phyloP scores from a whole-genome alignment of 1,140 invertebrate genomes.

The Lepidurus apus region DNA sequence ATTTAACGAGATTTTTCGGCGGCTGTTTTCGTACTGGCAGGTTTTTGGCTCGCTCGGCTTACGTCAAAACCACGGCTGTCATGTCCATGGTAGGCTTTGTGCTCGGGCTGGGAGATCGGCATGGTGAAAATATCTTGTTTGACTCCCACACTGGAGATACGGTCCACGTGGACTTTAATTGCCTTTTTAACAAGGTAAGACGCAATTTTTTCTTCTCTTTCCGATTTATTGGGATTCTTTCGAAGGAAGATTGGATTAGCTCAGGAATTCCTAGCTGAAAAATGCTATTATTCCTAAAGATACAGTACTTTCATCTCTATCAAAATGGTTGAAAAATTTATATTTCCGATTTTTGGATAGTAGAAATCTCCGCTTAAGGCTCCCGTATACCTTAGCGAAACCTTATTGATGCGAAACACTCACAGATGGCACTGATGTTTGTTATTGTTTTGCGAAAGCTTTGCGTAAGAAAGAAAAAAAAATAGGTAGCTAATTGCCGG shows the following conservation, averaged over 20 bases:
- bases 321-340: no score
- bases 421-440: no score
- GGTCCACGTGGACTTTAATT: slow-evolving; percentile 98
- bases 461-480: no score
- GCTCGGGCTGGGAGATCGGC: slow-evolving; percentile 92
- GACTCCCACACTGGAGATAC: slow-evolving; percentile 85
- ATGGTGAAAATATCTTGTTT: slow-evolving; percentile 94
- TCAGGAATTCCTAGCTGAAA: slow-evolving; percentile 19
- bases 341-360: no score
- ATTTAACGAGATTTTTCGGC: slow-evolving; percentile 23
- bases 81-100: slow-evolving; percentile 99
- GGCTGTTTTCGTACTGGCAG: slow-evolving; percentile 43
- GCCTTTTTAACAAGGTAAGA: slow-evolving; percentile 80
- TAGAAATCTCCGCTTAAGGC: no score
- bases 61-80: slow-evolving; percentile 85
- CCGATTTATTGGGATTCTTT: not conserved
- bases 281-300: not conserved
- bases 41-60: slow-evolving; percentile 78
- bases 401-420: no score
- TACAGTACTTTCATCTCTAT: no score
- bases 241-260: no score
- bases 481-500: no score
- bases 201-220: slow-evolving; percentile 40
- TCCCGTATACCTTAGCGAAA: no score
- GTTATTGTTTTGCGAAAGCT: no score